Base-by-base conservation (phyloP, 1,140 invertebrate genomes). In the Dendroctonus ponderosae region DNA sequence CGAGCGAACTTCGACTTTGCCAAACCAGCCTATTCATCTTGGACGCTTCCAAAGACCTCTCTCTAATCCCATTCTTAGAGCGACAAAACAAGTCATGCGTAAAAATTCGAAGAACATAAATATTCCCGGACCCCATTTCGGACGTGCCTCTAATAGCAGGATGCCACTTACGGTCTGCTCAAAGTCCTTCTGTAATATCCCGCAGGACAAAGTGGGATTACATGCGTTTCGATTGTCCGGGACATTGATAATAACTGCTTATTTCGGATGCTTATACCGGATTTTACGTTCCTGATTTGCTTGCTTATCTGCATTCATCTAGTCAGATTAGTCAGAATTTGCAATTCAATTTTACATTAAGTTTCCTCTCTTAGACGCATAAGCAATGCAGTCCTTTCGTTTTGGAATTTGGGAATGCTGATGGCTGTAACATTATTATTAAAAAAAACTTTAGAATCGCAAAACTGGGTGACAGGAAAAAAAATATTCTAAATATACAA, bases 71-170 rank as follows among this genome's bases (percentile, higher is more conserved):
- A 64, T 64, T 64, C 52, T 63, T 53, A 48, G 5, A 41, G 61
- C 60, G 60, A 63, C 52, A 56, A 63, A 56, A 15, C 61, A 54
- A 63, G 61, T 63, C 61, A 63, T 63, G 61, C 61, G 61, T 54
- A 63, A 63, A 54, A 63, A 63, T 63, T 42, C 43, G 14, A 38
- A 6, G 42, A 44, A 64, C 62, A 64, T 64, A 64, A 64, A 64
- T 64, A 64, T 64, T 57, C 53, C 52, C 53, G 62, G 53, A 56
- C 62, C 52, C 62, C 43, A 56, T 64, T 64, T 64, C 53, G 42
- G 62, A 64, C 62, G 52, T 56, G 62, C 42, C 53, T 56, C 44
- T 64, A 64, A 64, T 64, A 57, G 52, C 53, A 64, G 62, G 62
- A 64, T 64, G 53, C 52, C 62, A 64, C 53, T 57, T 64, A 48